Base-by-base conservation (phyloP, 2,888 invertebrate genomes). In the Diplazon laetatorius region DNA sequence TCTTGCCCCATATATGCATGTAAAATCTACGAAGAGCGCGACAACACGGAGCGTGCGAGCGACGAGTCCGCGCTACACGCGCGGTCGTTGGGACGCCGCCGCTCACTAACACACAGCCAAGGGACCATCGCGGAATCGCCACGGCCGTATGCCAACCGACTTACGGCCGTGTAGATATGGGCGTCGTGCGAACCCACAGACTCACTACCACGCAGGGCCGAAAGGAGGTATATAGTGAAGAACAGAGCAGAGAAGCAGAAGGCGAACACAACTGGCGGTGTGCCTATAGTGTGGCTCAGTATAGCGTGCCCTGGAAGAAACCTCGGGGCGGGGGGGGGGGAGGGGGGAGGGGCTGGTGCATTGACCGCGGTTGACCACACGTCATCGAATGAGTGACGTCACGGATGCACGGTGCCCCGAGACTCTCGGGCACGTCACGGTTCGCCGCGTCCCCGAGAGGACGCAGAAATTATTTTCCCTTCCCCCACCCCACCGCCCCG, bases 341-440 rank as follows among this genome's bases (percentile, higher is more conserved):
- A n/a, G n/a, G n/a, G n/a, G n/a, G n/a, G n/a, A n/a, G n/a, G n/a
- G n/a, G 78, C 76, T 87, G 89, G 91, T 90, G 91, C 91, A 90
- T 90, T 90, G 90, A 90, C 90, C 90, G 90, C 90, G 87, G 89
- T 89, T 91, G 90, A 91, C 90, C 90, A 91, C 89, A 88, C 90
- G 90, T 91, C 90, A 91, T 90, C 90, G 87, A 89, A 88, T 87
- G 87, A 88, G 87, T 90, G 90, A 91, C 90, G 90, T 90, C 90
- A 90, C 85, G 79, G 81, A 73, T 82, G 75, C 71, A 72, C 73
- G 79, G 79, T 82, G 81, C 66, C 81, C 84, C 66, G 82, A 68
- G 60, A 76, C 63, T 69, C 65, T 65, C 52, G 77, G 82, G 83
- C 83, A 87, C 87, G 87, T 86, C 87, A 87, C 84, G 85, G 83